Percentiles rank a stretch among this genome's conserved stretches.
Evolutionary conservation across 2,113 vertebrate species (phyloP).

Genomic region (Zosterops hypoxanthus): DNA sequence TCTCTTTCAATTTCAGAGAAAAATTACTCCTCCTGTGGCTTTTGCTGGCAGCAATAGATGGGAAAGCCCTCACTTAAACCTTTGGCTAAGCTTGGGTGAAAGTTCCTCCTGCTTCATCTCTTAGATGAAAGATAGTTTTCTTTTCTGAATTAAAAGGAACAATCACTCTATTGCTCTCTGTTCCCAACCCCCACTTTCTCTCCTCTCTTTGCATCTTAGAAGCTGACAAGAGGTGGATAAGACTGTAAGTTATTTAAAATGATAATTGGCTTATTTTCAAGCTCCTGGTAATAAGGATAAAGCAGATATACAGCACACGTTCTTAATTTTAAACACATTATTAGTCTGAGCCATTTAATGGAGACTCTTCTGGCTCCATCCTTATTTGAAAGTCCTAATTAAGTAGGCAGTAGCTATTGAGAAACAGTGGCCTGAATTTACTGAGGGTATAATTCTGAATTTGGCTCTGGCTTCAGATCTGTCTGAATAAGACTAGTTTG

Average conservation of each 20-base stretch:
- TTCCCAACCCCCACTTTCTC: background rate
- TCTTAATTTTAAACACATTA: constrained; percentile 14
- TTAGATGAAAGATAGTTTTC: background rate
- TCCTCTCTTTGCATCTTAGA: background rate
- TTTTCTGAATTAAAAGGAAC: background rate
- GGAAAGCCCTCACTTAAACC: constrained; percentile 3
- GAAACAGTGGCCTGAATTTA: constrained; percentile 23
- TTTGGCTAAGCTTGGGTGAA: background rate
- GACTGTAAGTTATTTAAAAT: constrained; percentile 7
- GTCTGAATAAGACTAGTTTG: constrained; percentile 19
- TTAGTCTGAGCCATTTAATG: background rate
- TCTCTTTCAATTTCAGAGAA: background rate
- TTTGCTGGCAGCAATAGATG: background rate
- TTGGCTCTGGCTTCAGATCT: constrained; percentile 16
- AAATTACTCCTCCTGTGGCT: background rate
- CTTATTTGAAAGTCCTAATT: constrained; percentile 4
- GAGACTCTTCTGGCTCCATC: background rate
- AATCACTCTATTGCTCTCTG: background rate
- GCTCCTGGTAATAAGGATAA: background rate
- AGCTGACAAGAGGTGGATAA: background rate
- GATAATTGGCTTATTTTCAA: constrained; percentile 39
- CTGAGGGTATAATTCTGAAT: constrained; percentile 18
- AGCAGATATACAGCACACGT: background rate
- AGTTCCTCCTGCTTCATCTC: constrained; percentile 4
- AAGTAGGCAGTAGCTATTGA: background rate